Evolutionary conservation across 2,113 vertebrate species (phyloP).

Genomic region (Lycaon pictus): DNA sequence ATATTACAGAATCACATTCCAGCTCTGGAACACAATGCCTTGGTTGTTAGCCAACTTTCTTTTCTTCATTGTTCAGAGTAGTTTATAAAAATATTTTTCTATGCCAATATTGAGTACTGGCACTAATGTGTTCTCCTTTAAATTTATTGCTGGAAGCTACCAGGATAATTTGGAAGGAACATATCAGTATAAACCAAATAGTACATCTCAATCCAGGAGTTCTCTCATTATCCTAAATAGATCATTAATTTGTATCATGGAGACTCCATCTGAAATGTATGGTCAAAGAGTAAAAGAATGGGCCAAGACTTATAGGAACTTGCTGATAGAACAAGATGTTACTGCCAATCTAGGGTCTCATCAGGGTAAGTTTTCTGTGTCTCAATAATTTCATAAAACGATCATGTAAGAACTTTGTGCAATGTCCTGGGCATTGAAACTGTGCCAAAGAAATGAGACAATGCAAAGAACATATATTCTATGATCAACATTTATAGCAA

Average conservation of each 20-base stretch:
- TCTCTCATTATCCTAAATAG: conserved; percentile 71
- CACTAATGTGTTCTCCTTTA: conserved; percentile 69
- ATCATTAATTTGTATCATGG: conserved; percentile 62
- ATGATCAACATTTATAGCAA: not conserved
- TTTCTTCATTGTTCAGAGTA: conserved; percentile 81
- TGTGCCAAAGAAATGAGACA: not conserved
- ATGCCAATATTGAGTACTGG: conserved; percentile 73
- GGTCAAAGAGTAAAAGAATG: conserved; percentile 34
- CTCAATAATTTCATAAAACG: conserved; percentile 36
- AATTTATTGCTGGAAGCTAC: conserved; percentile 66
- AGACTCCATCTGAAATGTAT: conserved; percentile 22
- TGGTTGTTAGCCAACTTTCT: conserved; percentile 82
- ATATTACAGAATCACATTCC: conserved; percentile 87
- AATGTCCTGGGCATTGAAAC: not conserved
- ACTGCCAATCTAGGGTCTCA: not conserved
- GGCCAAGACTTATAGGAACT: conserved; percentile 47
- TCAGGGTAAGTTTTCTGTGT: not conserved
- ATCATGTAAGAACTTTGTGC: not conserved
- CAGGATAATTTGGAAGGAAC: conserved; percentile 66
- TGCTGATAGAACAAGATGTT: conserved; percentile 17
- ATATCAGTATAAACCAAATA: conserved; percentile 59
- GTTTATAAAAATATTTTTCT: conserved; percentile 83
- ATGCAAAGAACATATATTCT: not conserved
- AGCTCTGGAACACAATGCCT: conserved; percentile 83
- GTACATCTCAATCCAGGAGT: conserved; percentile 3